These are phyloP conservation scores for Thamnophis elegans DNA, from an alignment of 2,797 vertebrate genomes.

Conservation along the genomic window DNA sequence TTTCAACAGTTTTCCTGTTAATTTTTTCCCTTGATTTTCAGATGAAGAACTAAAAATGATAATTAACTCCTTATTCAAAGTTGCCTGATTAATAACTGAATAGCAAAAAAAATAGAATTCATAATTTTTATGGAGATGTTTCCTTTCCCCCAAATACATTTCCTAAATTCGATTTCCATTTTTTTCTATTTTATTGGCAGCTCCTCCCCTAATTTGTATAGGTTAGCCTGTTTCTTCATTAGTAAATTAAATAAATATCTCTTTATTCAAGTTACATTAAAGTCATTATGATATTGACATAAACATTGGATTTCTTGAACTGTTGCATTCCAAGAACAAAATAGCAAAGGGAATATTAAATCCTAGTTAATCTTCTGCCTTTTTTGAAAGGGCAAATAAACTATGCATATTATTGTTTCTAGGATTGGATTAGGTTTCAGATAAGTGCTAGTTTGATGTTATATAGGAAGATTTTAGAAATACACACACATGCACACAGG, in stretches of 20 bases:
- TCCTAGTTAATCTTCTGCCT: slow-evolving; percentile 57
- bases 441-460: slow-evolving; percentile 47
- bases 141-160: background rate
- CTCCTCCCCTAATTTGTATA: background rate
- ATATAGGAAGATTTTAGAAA: slow-evolving; percentile 60
- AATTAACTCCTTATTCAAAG: background rate
- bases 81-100: background rate
- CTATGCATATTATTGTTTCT: slow-evolving; percentile 40
- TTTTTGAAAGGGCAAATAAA: slow-evolving; percentile 55
- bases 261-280: background rate
- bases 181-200: background rate
- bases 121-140: background rate
- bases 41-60: background rate
- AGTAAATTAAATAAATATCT: background rate
- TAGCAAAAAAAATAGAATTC: background rate
- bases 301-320: slow-evolving; percentile 24
- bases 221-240: background rate
- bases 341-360: slow-evolving; percentile 46
- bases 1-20: background rate
- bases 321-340: slow-evolving; percentile 43
- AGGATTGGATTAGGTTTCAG: slow-evolving; percentile 62
- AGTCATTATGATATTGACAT: background rate
- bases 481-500: background rate
- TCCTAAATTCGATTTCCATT: background rate
- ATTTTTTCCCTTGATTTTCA: background rate